These are phyloP conservation scores for Empis stercorea DNA, from an alignment of 2,888 invertebrate species.

Conservation along the genomic window DNA sequence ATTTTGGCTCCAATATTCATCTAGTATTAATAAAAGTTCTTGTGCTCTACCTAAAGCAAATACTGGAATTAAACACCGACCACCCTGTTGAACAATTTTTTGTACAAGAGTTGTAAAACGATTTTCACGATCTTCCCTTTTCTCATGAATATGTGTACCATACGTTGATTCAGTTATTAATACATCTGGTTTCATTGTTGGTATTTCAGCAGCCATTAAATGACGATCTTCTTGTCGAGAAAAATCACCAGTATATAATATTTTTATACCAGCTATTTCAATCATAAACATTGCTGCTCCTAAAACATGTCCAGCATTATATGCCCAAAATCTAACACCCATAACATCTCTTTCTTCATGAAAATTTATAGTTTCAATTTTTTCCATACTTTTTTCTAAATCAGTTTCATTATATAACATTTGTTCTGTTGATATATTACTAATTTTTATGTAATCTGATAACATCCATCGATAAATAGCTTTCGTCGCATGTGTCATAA, in stretches of 20 bases:
- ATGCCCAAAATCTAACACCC: conserved; percentile 96
- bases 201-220: conserved; percentile 98
- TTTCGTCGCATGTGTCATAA: conserved; percentile 99
- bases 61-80: conserved; percentile 94
- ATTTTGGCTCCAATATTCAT: conserved; percentile 94
- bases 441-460: conserved; percentile 98
- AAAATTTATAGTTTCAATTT: conserved; percentile 96
- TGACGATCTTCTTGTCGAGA: conserved; percentile 97
- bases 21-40: conserved; percentile 84
- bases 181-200: conserved; percentile 90
- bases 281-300: conserved; percentile 99
- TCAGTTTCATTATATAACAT: conserved; percentile 97
- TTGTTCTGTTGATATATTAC: conserved; percentile 92
- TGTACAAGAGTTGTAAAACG: conserved; percentile 88
- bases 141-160: conserved; percentile 98
- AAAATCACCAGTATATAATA: conserved; percentile 96
- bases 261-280: conserved; percentile 96
- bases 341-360: conserved; percentile 96
- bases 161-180: conserved; percentile 98
- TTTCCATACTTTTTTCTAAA: conserved; percentile 94
- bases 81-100: conserved; percentile 94
- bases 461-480: conserved; percentile 97
- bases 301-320: conserved; percentile 96
- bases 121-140: conserved; percentile 88
- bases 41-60: conserved; percentile 97